Conservation (phyloP, 2,888 invertebrate species). For the Watsonalla binaria region DNA sequence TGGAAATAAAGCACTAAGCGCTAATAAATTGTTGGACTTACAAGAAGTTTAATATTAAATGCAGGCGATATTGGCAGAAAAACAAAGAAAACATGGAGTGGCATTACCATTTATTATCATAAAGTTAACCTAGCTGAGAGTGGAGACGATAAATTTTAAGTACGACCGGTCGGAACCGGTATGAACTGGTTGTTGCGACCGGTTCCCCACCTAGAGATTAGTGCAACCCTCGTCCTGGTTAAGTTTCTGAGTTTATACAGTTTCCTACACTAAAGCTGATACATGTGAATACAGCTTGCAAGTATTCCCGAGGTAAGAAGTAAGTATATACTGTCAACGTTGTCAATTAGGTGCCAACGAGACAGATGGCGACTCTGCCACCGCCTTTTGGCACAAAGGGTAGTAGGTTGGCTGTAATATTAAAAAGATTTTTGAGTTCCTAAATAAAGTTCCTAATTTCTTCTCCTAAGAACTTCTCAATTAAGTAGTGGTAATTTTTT, state of each 20-base stretch:
- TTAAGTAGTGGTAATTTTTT: no score
- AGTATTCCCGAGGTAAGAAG: no score
- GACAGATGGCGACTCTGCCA: no score
- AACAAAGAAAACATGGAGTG: constrained; percentile 38
- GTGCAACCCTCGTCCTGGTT: constrained; percentile 43
- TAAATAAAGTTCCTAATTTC: no score
- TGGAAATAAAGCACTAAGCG: not conserved
- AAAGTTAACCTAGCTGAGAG: constrained; percentile 38
- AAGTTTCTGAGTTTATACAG: constrained; percentile 22
- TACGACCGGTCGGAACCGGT: constrained; percentile 37
- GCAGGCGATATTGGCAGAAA: constrained; percentile 31
- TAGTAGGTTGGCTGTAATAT: no score
- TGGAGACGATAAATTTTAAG: constrained; percentile 36
- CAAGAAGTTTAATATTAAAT: constrained; percentile 28
- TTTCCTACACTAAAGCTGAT: constrained; percentile 20
- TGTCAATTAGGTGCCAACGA: not conserved
- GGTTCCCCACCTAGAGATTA: constrained; percentile 34
- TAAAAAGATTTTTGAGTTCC: no score
- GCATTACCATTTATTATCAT: constrained; percentile 52
- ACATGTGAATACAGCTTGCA: not conserved
- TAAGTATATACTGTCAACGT: not conserved
- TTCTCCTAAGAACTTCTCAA: no score
- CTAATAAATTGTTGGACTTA: not conserved
- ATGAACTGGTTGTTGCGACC: constrained; percentile 29
- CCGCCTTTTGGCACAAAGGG: no score